Evolutionary conservation across 2,888 invertebrate species (phyloP).

Genomic region (Atethmia centrago): DNA sequence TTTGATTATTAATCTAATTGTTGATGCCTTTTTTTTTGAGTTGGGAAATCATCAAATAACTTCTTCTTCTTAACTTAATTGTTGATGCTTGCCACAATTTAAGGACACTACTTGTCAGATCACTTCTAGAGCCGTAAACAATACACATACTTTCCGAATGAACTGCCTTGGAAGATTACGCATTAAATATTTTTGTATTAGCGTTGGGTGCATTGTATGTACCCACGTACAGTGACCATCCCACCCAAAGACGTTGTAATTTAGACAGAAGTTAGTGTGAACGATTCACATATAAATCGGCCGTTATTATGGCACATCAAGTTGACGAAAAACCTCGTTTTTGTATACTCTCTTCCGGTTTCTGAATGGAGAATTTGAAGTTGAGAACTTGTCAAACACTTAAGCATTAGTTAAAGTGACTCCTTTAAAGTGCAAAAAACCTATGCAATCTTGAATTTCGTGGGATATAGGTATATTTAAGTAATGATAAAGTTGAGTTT

Average conservation of each 20-base stretch:
- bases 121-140: neutral
- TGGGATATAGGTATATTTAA: too few species aligned
- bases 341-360: neutral
- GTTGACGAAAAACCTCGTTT: neutral
- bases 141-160: neutral
- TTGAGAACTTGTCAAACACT: neutral
- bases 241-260: too few species aligned
- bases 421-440: neutral
- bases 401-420: neutral
- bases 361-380: neutral
- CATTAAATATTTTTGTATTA: too few species aligned
- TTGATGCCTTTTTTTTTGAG: too few species aligned
- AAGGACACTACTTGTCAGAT: neutral
- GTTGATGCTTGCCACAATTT: neutral
- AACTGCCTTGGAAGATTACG: neutral
- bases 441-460: too few species aligned
- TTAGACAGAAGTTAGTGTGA: neutral
- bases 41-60: too few species aligned
- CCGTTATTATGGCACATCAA: neutral
- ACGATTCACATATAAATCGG: neutral
- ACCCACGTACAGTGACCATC: too few species aligned
- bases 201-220: too few species aligned
- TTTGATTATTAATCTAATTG: too few species aligned
- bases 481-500: too few species aligned
- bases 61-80: too few species aligned